Conservation (phyloP, 2,888 invertebrate species). For the Diaphora mendica region DNA sequence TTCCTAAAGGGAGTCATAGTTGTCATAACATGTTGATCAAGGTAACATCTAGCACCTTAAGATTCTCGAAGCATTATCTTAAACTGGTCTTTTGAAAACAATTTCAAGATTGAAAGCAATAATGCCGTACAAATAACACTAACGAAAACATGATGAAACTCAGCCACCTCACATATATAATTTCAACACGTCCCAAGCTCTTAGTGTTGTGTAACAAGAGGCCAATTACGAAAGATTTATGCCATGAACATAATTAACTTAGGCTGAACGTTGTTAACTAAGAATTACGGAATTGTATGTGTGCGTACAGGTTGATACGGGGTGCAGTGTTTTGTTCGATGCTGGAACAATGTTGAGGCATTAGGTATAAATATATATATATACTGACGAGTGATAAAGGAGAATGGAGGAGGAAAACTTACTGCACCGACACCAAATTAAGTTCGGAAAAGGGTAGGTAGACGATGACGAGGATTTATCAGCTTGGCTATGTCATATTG, state of each 20-base stretch:
- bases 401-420: too few species aligned
- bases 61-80: too few species aligned
- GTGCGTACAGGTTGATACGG: conserved; percentile 45
- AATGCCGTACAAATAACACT: conserved; percentile 50
- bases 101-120: conserved; percentile 37
- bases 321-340: conserved; percentile 44
- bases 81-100: too few species aligned
- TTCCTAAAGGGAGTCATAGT: too few species aligned
- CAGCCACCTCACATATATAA: conserved; percentile 82
- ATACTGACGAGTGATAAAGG: too few species aligned
- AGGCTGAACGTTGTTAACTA: conserved; percentile 83
- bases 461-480: too few species aligned
- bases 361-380: neutral
- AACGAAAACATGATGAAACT: conserved; percentile 69
- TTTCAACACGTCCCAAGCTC: conserved; percentile 83
- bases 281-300: conserved; percentile 78
- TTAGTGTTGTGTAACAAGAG: conserved; percentile 85
- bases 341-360: conserved; percentile 15
- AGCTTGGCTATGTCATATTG: too few species aligned
- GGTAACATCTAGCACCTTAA: too few species aligned
- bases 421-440: too few species aligned
- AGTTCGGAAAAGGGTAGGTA: too few species aligned
- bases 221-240: conserved; percentile 87
- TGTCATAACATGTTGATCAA: too few species aligned
- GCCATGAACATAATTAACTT: conserved; percentile 86